phyloP scores from a whole-genome alignment of 2,888 invertebrate genomes.

The Trachelus stipa region DNA sequence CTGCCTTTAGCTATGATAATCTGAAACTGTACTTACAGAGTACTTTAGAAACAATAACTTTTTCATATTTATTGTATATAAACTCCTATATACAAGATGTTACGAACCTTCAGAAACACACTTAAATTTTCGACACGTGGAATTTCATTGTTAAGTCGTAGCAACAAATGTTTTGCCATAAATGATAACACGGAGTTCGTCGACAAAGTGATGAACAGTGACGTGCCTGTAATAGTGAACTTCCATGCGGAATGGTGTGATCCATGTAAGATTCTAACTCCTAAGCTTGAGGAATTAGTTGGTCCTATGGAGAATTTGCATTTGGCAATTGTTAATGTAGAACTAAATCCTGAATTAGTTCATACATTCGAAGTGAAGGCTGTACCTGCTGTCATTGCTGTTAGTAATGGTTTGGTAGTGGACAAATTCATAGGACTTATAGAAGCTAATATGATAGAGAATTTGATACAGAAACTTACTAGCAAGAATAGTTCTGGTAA shows the following conservation, averaged over 20 bases:
- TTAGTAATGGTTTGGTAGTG: conserved; percentile 83
- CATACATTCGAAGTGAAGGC: conserved; percentile 87
- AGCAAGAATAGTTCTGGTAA: conserved; percentile 4
- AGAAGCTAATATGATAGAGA: conserved; percentile 83
- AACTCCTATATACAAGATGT: conserved; percentile 50
- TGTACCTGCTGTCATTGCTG: conserved; percentile 85
- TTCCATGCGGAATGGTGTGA: conserved; percentile 94
- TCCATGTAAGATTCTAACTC: conserved; percentile 88
- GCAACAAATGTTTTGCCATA: conserved; percentile 67
- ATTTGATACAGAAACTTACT: conserved; percentile 74
- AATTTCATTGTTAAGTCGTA: conserved; percentile 49
- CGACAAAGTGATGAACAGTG: conserved; percentile 85
- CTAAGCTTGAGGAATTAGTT: conserved; percentile 82
- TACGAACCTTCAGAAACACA: conserved; percentile 44
- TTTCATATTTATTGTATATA: neutral
- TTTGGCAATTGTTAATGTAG: conserved; percentile 85
- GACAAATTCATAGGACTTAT: conserved; percentile 91
- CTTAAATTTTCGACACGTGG: conserved; percentile 41
- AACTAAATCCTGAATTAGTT: conserved; percentile 83
- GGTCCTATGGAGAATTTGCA: conserved; percentile 79
- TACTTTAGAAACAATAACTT: neutral
- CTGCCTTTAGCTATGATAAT: neutral
- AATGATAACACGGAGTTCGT: conserved; percentile 83
- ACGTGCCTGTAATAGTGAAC: conserved; percentile 88
- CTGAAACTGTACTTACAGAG: neutral